Conservation (phyloP, 2,888 invertebrate genomes). For the Temnothorax unifasciatus region DNA sequence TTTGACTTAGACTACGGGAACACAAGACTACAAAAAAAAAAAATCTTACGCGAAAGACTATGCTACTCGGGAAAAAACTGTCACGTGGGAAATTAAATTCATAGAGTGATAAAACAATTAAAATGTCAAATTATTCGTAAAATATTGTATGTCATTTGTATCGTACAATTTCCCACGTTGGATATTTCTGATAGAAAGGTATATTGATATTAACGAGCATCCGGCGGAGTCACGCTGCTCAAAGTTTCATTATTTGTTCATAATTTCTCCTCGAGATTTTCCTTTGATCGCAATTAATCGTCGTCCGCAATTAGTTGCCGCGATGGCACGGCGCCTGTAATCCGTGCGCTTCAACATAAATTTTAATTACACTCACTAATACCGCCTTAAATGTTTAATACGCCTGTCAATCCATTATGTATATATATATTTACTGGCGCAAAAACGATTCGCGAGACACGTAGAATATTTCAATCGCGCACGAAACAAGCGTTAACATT, state of each 20-base stretch:
- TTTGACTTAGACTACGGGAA: constrained; percentile 45
- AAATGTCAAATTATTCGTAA: background rate
- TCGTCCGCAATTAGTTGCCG: constrained; percentile 74
- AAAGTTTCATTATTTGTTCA: constrained; percentile 57
- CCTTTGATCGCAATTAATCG: constrained; percentile 79
- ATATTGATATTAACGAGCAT: constrained; percentile 52
- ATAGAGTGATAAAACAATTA: background rate
- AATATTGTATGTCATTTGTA: background rate
- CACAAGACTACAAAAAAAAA: constrained; percentile 29
- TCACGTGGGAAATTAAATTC: background rate
- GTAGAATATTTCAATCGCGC: background rate
- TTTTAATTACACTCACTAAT: constrained; percentile 75
- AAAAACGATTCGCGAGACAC: constrained; percentile 22
- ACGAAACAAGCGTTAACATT: background rate
- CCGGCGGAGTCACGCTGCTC: constrained; percentile 52
- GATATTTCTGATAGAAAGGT: background rate
- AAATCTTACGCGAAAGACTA: background rate
- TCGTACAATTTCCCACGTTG: background rate
- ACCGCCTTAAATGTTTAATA: constrained; percentile 74
- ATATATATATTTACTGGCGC: constrained; percentile 40
- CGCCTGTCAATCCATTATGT: constrained; percentile 63
- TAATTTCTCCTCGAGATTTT: constrained; percentile 56
- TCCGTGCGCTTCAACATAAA: constrained; percentile 73
- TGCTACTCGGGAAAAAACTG: background rate
- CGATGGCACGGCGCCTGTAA: constrained; percentile 69